Evolutionary conservation across 53 echinoderm and acorn worm genomes (phyloP).

Genomic region (Echinarachnius parma): DNA sequence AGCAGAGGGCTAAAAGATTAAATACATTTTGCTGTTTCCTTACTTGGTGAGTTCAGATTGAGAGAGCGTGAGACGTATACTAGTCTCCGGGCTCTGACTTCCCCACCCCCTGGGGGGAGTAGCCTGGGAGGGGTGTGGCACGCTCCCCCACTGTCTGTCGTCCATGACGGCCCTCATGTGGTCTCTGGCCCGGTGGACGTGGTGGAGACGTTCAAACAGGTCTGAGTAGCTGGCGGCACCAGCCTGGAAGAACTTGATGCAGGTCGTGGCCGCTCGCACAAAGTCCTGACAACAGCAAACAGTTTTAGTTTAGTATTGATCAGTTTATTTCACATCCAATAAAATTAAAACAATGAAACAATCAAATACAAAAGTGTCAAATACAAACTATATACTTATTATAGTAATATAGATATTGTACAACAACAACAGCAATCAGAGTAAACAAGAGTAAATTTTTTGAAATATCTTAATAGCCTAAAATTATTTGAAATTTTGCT

Average conservation of each 20-base stretch:
- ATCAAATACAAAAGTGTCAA: no score
- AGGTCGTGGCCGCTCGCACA: slow-evolving; percentile 89
- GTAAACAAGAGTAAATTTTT: no score
- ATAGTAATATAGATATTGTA: no score
- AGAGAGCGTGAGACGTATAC: slow-evolving; percentile 61
- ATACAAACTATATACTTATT: no score
- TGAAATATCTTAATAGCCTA: no score
- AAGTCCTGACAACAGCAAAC: no score
- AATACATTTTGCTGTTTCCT: no score
- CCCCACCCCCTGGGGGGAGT: slow-evolving; percentile 35
- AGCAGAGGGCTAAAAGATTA: no score
- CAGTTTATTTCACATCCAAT: no score
- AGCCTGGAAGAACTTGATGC: slow-evolving; percentile 96
- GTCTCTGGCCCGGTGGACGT: slow-evolving; percentile 71
- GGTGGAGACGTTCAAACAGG: slow-evolving; percentile 90
- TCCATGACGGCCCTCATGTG: slow-evolving; percentile 80
- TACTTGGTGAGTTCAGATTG: slow-evolving; percentile 91
- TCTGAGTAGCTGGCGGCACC: slow-evolving; percentile 78
- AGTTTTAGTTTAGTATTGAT: no score
- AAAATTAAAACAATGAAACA: no score
- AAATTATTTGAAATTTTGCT: no score
- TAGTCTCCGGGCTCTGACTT: slow-evolving; percentile 40
- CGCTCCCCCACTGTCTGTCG: slow-evolving; percentile 82
- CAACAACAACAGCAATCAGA: background rate
- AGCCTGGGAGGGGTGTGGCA: slow-evolving; percentile 53